Conservation (phyloP, 2,888 invertebrate genomes). For the Ectobius pallidus region DNA sequence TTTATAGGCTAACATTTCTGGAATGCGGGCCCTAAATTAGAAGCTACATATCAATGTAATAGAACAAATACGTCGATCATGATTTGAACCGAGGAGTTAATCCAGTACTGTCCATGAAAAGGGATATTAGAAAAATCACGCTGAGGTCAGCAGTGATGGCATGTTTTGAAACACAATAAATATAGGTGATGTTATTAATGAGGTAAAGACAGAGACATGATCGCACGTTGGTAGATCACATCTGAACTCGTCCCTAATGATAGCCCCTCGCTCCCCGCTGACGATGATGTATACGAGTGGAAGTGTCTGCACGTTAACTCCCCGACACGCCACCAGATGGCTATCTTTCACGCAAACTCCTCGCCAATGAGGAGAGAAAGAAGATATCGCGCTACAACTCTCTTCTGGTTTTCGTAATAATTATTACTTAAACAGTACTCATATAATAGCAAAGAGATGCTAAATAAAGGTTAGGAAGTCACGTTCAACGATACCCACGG, state of each 20-base stretch:
- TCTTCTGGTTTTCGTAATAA: constrained; percentile 3
- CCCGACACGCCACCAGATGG: constrained; percentile 12
- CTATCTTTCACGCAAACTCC: constrained; percentile 4
- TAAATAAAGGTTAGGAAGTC: not conserved
- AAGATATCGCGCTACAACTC: not conserved
- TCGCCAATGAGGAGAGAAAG: not conserved
- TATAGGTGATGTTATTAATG: no score
- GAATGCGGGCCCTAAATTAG: no score
- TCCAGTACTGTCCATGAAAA: no score
- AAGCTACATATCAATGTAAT: no score
- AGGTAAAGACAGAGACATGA: no score
- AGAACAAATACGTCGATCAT: no score
- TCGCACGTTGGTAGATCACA: no score
- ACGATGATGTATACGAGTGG: not conserved
- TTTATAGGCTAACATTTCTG: no score
- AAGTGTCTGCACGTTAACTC: constrained; percentile 20
- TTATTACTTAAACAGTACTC: not conserved
- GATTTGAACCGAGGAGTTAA: no score
- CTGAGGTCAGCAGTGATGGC: no score
- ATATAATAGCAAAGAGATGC: not conserved
- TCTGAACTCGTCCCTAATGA: not conserved
- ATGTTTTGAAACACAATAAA: no score
- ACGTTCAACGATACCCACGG: not conserved
- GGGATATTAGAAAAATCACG: no score
- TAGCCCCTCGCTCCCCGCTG: not conserved